Base-by-base conservation (phyloP, 2,888 invertebrate species). In the Pachydiplax longipennis region DNA sequence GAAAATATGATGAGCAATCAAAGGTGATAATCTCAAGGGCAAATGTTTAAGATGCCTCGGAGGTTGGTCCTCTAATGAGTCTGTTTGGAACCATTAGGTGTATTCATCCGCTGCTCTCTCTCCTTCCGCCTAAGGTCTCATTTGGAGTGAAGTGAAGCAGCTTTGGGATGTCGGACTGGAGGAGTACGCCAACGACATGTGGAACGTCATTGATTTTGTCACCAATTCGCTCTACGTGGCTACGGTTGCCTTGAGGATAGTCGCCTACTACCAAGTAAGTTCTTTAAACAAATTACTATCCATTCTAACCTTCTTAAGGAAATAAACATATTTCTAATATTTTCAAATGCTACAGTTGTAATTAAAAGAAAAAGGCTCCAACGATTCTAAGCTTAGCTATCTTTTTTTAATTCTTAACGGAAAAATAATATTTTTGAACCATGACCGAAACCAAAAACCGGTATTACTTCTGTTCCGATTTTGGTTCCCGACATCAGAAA, bases 131-230 rank as follows among this genome's bases (percentile, higher is more conserved):
- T n/a, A 93, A 98, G 99, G 99, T 91, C 95, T 99, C 93, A 99
- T 99, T 93, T 99, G 99, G 99, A 98, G 98, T 93, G 99, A 99
- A 95, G 98, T 99, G 93, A 99, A 99, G 94, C 99, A 99, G 94
- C 95, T 99, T 91, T 99, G 99, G 99, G 99, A 99, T 94, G 98
- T 99, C 92, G 99, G 99, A 0, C 95, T 99, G 91, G 97, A 98
- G 93, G 99, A 99, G 94, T 99, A 99, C 95, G 97, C 98, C 91
- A 97, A 98, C 93, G 99, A 99, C 94, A 99, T 99, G 99, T 99
- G 99, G 99, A 99, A 99, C 94, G 99, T 99, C 91, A 98, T 99
- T 92, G 99, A 99, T 95, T 99, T 99, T 94, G 98, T 99, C 92
- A 99, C 99, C 91, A 99, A 99, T 95, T 98, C 99, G 12, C 95